Evolutionary conservation across 2,888 invertebrate species (phyloP).

Genomic region (Cinara cedri): DNA sequence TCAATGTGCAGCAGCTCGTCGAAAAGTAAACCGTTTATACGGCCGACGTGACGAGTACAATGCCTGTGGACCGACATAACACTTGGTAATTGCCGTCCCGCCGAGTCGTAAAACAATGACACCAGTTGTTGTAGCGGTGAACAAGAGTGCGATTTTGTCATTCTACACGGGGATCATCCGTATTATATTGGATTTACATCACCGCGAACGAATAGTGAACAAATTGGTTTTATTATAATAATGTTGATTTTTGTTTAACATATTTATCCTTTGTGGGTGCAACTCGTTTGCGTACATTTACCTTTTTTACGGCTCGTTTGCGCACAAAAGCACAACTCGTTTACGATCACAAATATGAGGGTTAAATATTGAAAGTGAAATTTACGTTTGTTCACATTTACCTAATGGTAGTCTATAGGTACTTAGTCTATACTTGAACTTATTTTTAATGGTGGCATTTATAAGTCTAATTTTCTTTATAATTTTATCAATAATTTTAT

Average conservation of each 20-base stretch:
- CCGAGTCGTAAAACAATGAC: slow-evolving; percentile 48
- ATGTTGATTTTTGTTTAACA: slow-evolving; percentile 22
- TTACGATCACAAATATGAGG: too few species aligned
- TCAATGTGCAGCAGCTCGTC: background rate
- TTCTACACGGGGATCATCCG: background rate
- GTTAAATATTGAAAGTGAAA: too few species aligned
- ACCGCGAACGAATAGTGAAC: background rate
- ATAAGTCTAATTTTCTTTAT: too few species aligned
- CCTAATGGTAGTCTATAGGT: too few species aligned
- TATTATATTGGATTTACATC: slow-evolving; percentile 38
- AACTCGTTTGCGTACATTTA: too few species aligned
- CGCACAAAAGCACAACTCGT: too few species aligned
- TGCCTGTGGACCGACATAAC: slow-evolving; percentile 17
- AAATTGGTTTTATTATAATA: slow-evolving; percentile 29
- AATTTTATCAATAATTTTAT: too few species aligned
- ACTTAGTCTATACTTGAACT: too few species aligned
- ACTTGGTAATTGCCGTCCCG: slow-evolving; percentile 50
- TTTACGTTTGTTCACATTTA: too few species aligned
- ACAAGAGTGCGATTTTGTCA: background rate
- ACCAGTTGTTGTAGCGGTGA: background rate
- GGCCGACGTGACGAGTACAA: slow-evolving; percentile 48
- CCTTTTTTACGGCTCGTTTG: too few species aligned
- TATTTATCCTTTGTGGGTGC: too few species aligned
- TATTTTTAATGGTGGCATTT: too few species aligned
- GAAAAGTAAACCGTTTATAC: slow-evolving; percentile 49